These are phyloP conservation scores for Desmodus rotundus DNA, from an alignment of 2,113 vertebrate species.

Conservation along the genomic window DNA sequence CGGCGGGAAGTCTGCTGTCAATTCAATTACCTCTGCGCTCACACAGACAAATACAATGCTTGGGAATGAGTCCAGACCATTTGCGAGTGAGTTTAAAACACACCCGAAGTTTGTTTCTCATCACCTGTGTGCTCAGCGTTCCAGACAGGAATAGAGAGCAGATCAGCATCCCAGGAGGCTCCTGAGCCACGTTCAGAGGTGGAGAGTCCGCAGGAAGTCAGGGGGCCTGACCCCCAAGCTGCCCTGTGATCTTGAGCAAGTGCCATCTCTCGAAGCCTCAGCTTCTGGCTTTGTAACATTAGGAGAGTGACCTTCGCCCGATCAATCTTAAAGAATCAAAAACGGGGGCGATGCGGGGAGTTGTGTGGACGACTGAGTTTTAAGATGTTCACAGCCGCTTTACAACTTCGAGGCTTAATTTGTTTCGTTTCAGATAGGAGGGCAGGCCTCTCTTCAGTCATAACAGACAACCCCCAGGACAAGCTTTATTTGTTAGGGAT, in stretches of 20 bases:
- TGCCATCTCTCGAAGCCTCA: background rate
- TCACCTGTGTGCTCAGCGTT: background rate
- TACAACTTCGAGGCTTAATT: background rate
- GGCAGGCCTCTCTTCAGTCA: background rate
- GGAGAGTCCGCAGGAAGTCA: background rate
- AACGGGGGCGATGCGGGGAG: accelerated
- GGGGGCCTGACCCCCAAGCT: no score
- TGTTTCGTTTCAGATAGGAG: background rate
- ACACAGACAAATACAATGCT: background rate
- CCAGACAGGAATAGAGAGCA: background rate
- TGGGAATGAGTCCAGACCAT: background rate
- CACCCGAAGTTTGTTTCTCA: background rate
- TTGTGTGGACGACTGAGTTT: background rate
- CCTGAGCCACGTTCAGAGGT: accelerated
- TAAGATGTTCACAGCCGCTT: background rate
- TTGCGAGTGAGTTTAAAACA: background rate
- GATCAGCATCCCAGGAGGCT: accelerated
- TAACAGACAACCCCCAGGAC: background rate
- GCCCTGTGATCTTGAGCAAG: background rate
- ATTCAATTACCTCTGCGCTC: background rate
- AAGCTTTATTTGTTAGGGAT: background rate
- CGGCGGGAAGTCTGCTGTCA: background rate
- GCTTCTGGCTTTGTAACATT: background rate
- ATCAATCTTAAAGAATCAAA: background rate
- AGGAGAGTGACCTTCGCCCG: background rate